Evolutionary conservation across 2,888 invertebrate genomes (phyloP), one percentile per base, ranked within the genome.

Genomic region (Xanthia icteritia): DNA sequence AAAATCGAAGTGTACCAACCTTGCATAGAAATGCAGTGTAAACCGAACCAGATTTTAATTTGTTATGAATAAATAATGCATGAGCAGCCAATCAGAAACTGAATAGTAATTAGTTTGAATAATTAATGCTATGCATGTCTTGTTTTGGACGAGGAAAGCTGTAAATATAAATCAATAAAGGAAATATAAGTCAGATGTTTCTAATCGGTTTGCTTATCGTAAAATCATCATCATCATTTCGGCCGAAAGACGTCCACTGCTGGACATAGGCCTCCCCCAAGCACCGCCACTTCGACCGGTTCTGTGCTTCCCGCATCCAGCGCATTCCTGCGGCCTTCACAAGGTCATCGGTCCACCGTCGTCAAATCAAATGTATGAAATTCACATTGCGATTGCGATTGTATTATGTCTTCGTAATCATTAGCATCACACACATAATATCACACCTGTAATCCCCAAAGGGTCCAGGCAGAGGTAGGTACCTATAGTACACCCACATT

Each of bases 51-150:
- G 63, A 67, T 66, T 73, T 65, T 79, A 81, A 78, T 72, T 81
- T 79, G 60, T 77, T 72, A 61, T 67, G 63, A 73, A 82, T 85
- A 73, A 85, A 77, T 82, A 85, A 82, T 85, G 73, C 82, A 79
- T 70, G 77, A 85, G 79, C 56, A 73, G 56, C 72, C 79, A 77
- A 85, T 85, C 77, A 79, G 82, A 74, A 76, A 67, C 77, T 69
- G 76, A 77, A 85, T 82, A 56, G 23, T 72, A 73, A 76, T 77
- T 64, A 76, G 67, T 66, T 69, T 58, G 54, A 79, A 66, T 79
- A 77, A 69, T 77, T 54, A 63, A 73, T 77, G 75, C 8, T 48
- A 15, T 63, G 79, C 65, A 39, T 70, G 68, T 69, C 56, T 81
- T 69, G 74, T 63, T 75, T 70, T 58, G 23, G 54, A 54, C 11